Base-by-base conservation (phyloP, 2,113 vertebrate species). In the Dissostichus mawsoni region DNA sequence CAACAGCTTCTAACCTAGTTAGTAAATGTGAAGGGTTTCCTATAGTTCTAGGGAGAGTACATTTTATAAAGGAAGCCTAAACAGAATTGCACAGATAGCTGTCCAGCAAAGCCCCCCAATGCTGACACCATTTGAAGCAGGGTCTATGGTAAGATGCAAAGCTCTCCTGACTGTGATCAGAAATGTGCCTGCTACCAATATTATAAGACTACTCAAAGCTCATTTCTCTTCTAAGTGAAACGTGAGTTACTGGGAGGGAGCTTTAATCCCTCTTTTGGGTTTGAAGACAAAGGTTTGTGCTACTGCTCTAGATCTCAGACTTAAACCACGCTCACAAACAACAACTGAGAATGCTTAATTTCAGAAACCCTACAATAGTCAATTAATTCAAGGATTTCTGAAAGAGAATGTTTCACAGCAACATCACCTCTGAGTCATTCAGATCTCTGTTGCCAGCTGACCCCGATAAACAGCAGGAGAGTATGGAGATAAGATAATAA, bases 361-460 rank as follows among this genome's bases (percentile, higher is more conserved):
- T 64, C 64, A 53, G 62, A 36, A 41, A 11, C 14, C 17, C 1
- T 23, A 17, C 14, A 3, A 53, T 8, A 14, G 52, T 47, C 20
- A 79, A 17, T 66, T 13, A 14, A 59, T 53, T 78, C 53, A 11
- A 63, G 20, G 14, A 4, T 13, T 52, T 48, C 1, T 68, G 29
- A n/a, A 76, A 72, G 36, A n/a, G 52, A 56, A 52, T 8, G 36
- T 20, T 56, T 66, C 29, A 56, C n/a, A 47, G 56, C 20, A 17
- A 13, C 33, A 41, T 64, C 33, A 10, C 69, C 47, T 25, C 23
- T 56, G 4, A 63, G 44, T 33, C 36, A 66, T 17, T 44, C 58
- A 47, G 20, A 41, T 69, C 74, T 61, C 52, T 33, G 61, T 2
- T 72, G 66, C 58, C 25, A 80, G 14, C 70, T 74, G 59, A 85